Base-by-base conservation (phyloP, 2,797 vertebrate species). In the Menidia menidia region DNA sequence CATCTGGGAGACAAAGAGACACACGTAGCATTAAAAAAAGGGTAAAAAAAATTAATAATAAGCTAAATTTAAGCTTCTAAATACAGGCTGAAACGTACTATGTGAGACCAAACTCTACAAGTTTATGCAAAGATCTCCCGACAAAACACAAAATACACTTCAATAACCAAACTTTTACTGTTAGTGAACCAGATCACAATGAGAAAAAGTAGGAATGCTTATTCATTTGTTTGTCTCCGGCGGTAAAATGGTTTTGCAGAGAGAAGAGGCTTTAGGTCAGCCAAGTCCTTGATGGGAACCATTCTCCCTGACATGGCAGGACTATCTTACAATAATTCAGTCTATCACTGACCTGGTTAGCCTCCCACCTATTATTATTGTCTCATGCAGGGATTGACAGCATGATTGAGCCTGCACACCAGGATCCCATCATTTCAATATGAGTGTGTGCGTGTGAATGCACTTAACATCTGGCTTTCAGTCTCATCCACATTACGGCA, bases 1-100 rank as follows among this genome's bases (percentile, higher is more conserved):
- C 98, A 96, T 97, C 98, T 97, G 76, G 42, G 78, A 75, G n/a
- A 61, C 42, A 66, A 76, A 63, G 18, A 73, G 11, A 71, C 4
- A 60, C 0, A 51, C n/a, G 16, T 0, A 64, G 2, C 18, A 25
- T 25, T 25, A 25, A 1, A 25, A 25, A 25, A 25, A 25, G 25
- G 25, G 25, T 25, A 1, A 25, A 25, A 25, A 25, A 25, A 25
- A 25, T 25, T 25, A 25, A 25, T 1, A 39, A 39, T 10, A 39
- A 39, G 35, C 35, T 7, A 39, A 39, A 39, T 39, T 15, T 56
- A 8, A 56, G 10, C 8, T 55, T 16, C 50, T 60, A 68, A 18
- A 51, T 3, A 60, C 11, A 61, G 15, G 52, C n/a, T 13, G 14
- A 57, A 50, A 62, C 51, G 12, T 5, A 44, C 13, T 32, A 64